These are phyloP conservation scores for Abrostola tripartita DNA, from an alignment of 2,888 invertebrate genomes.

Conservation along the genomic window DNA sequence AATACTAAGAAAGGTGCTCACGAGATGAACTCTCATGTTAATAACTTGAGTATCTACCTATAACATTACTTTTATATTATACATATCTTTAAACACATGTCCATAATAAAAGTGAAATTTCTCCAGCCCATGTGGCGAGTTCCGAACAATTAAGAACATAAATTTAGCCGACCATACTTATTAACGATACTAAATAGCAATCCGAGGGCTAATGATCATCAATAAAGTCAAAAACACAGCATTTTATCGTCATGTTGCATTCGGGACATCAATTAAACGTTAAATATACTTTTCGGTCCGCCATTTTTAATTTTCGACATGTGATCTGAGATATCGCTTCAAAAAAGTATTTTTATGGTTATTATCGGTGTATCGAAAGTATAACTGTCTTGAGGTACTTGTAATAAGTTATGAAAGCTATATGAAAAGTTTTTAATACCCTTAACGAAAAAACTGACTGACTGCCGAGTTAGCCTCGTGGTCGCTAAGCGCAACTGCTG, in stretches of 20 bases:
- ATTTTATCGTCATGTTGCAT: constrained; percentile 31
- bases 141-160: constrained; percentile 10
- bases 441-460: too few relatives aligned
- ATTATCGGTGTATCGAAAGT: constrained; percentile 35
- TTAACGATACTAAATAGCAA: constrained; percentile 50
- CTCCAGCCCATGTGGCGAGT: constrained; percentile 15
- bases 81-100: background rate
- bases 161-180: constrained; percentile 29
- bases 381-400: background rate
- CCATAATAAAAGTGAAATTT: constrained; percentile 36
- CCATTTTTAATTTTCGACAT: constrained; percentile 37
- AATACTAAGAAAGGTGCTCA: too few relatives aligned
- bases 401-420: constrained; percentile 8
- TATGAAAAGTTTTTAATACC: background rate
- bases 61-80: background rate
- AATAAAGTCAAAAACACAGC: constrained; percentile 40
- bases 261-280: constrained; percentile 49
- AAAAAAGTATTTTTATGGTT: constrained; percentile 47
- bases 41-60: background rate
- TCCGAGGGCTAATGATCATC: constrained; percentile 48
- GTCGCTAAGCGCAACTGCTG: too few relatives aligned
- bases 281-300: constrained; percentile 39
- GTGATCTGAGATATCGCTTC: constrained; percentile 40
- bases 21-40: too few relatives aligned
- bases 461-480: too few relatives aligned